Base-by-base conservation (phyloP, 2,888 invertebrate genomes). In the Plagodis dolabraria region DNA sequence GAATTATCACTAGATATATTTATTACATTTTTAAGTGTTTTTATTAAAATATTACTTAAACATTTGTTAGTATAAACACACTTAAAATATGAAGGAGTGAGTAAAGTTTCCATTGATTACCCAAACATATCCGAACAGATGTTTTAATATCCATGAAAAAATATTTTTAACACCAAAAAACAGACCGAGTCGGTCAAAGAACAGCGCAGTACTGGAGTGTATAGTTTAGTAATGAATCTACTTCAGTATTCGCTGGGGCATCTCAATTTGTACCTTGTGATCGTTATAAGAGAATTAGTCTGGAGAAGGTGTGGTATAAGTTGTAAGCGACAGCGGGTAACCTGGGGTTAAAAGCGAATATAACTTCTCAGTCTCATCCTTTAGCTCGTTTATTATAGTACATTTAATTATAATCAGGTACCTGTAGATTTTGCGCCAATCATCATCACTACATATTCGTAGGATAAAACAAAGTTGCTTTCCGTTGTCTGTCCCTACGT, bases 241-340 rank as follows among this genome's bases (percentile, higher is more conserved):
- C 58, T 46, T 47, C 43, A 62, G 50, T 53, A 10, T 42, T 36
- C 36, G 9, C 47, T 53, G 67, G 53, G 60, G 57, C 65, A 47
- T 58, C 57, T 60, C 57, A 63, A 72, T 74, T 69, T 69, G 65
- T 70, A 68, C 52, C 48, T 68, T 64, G 53, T 55, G 71, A 71
- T 72, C 71, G 72, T 72, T 70, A 76, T 68, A 63, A 63, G 67
- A 65, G 68, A 73, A 76, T 72, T 70, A 72, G 70, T 52, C 40
- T 52, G 70, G 68, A 64, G 67, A 11, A 53, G 33, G 58, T 35
- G 33, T 56, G 70, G 68, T 48, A 0, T 46, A 57, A 62, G 63
- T 38, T 49, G 60, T 7, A 57, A 45, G 9, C 11, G 53, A 43
- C 12, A 52, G 10, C 43, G 50, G 33, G 34, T 0, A 40, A 40